phyloP scores from a whole-genome alignment of 2,113 vertebrate species.

The Pachycephala philippinensis region DNA sequence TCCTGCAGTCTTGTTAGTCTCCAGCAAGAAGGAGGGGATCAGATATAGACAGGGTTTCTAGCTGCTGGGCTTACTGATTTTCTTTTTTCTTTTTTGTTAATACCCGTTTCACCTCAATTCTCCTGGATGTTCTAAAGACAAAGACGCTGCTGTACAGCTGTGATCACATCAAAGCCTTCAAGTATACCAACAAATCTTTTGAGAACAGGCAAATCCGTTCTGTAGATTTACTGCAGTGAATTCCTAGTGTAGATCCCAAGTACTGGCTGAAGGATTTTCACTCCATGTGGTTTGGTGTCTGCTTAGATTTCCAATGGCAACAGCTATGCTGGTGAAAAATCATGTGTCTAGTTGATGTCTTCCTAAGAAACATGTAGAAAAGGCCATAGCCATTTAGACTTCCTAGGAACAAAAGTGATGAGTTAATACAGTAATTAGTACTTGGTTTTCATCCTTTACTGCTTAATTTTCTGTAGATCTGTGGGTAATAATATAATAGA shows the following conservation, averaged over 20 bases:
- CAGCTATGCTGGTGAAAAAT: neutral
- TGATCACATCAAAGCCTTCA: neutral
- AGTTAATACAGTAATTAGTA: neutral
- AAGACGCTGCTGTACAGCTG: neutral
- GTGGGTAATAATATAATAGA: neutral
- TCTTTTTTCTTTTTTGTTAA: neutral
- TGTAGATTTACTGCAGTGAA: neutral
- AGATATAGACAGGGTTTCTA: neutral
- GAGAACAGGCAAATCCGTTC: neutral
- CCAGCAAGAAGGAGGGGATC: neutral
- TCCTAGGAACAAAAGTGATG: neutral
- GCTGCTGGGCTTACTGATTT: neutral
- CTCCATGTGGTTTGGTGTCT: neutral
- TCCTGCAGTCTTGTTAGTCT: neutral
- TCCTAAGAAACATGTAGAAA: neutral
- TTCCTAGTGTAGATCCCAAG: neutral
- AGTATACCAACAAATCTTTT: neutral
- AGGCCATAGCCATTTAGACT: neutral
- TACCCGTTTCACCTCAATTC: neutral
- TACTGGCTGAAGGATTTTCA: neutral
- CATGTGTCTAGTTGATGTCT: neutral
- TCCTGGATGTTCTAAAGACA: neutral
- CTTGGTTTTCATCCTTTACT: neutral
- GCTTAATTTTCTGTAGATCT: neutral
- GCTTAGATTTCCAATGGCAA: neutral